phyloP scores from a whole-genome alignment of 1,140 invertebrate genomes.

The Conopomorpha cramerella region DNA sequence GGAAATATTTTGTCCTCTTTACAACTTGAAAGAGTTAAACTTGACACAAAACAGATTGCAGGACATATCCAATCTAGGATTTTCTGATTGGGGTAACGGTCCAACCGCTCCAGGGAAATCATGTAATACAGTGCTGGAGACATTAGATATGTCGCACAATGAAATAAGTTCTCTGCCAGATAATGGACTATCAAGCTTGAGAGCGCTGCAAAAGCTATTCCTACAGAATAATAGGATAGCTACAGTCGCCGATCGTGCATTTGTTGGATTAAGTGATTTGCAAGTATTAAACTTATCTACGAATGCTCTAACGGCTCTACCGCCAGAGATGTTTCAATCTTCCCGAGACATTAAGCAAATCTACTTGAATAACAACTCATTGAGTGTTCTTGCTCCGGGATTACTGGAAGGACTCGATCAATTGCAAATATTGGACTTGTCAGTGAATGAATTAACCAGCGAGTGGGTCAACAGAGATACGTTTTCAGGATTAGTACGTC shows the following conservation, averaged over 20 bases:
- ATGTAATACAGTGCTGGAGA: slow-evolving; percentile 69
- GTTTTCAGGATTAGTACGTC: slow-evolving; percentile 72
- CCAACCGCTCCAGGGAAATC: slow-evolving; percentile 62
- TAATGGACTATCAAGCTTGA: slow-evolving; percentile 71
- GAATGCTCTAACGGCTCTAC: slow-evolving; percentile 75
- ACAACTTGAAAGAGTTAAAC: slow-evolving; percentile 71
- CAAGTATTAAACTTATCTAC: slow-evolving; percentile 77
- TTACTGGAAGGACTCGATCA: slow-evolving; percentile 77
- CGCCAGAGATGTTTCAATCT: slow-evolving; percentile 76
- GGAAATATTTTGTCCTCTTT: slow-evolving; percentile 76
- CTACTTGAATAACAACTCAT: slow-evolving; percentile 80
- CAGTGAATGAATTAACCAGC: slow-evolving; percentile 76
- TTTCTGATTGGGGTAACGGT: slow-evolving; percentile 69
- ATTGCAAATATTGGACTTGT: slow-evolving; percentile 78
- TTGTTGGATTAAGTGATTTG: slow-evolving; percentile 70
- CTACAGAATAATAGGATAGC: slow-evolving; percentile 77
- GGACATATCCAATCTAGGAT: slow-evolving; percentile 73
- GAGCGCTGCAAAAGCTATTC: slow-evolving; percentile 68
- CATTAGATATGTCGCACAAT: slow-evolving; percentile 77
- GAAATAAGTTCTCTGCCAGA: slow-evolving; percentile 73
- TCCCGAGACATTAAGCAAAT: slow-evolving; percentile 73
- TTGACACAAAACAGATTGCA: slow-evolving; percentile 78
- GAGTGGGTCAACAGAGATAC: slow-evolving; percentile 81
- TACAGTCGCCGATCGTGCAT: slow-evolving; percentile 73
- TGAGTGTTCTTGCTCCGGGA: slow-evolving; percentile 77